Conservation (phyloP, 2,888 invertebrate species). For the Gastracanthus pulcherrimus region DNA sequence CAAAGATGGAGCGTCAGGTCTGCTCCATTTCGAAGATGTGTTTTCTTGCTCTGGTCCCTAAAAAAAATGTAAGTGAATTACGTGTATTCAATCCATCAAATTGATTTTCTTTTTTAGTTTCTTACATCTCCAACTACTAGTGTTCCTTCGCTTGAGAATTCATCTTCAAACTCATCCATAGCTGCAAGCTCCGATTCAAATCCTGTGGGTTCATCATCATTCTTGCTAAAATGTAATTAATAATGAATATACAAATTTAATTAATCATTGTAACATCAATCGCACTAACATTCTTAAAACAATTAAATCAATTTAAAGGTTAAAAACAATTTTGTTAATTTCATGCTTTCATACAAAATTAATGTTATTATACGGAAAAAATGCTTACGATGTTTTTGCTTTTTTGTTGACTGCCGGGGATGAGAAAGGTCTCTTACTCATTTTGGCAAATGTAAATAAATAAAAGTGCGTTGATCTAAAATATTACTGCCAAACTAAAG, state of each 20-base stretch:
- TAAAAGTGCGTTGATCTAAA: not conserved
- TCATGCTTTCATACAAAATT: not conserved
- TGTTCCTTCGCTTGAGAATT: conserved; percentile 77
- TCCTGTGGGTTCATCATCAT: conserved; percentile 82
- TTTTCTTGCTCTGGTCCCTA: conserved; percentile 85
- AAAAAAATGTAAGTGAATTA: not conserved
- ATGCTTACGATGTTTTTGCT: conserved; percentile 29
- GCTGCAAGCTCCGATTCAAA: conserved; percentile 86
- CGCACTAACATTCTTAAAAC: not conserved
- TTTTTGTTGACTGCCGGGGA: conserved; percentile 41
- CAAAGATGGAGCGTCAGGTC: conserved; percentile 85
- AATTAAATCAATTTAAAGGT: conserved; percentile 31
- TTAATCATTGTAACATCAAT: not conserved
- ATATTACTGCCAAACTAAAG: not conserved
- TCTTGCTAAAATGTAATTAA: conserved; percentile 63
- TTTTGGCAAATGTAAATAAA: conserved; percentile 13
- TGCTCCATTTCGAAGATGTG: conserved; percentile 86
- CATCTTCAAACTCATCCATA: conserved; percentile 80
- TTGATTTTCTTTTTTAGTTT: conserved; percentile 18
- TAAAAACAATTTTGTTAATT: conserved; percentile 29
- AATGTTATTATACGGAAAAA: not conserved
- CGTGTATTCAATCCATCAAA: not conserved
- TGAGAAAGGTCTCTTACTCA: conserved; percentile 42
- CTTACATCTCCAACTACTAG: conserved; percentile 78
- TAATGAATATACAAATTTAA: not conserved